Conservation (phyloP, 1,140 invertebrate genomes). For the Varroa destructor region DNA sequence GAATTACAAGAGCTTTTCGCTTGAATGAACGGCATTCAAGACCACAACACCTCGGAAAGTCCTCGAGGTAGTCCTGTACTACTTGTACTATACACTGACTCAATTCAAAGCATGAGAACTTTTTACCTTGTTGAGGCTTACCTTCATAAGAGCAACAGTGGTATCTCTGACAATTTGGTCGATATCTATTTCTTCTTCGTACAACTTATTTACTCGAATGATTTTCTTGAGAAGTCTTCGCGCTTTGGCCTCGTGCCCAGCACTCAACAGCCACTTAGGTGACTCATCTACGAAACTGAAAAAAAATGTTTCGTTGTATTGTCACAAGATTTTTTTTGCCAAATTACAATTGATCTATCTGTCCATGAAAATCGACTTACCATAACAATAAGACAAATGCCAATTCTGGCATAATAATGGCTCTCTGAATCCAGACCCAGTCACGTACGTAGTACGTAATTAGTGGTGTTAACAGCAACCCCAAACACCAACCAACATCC, state of each 20-base stretch:
- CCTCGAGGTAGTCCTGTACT: too few species aligned
- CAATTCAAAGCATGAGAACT: too few species aligned
- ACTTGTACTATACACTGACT: too few species aligned
- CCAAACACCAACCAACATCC: constrained; percentile 15
- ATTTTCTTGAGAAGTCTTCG: background rate
- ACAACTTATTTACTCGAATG: background rate
- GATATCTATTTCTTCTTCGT: background rate
- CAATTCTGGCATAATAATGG: constrained; percentile 4
- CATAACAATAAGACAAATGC: background rate
- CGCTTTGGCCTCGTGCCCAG: background rate
- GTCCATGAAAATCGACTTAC: background rate
- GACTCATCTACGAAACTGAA: constrained; percentile 9
- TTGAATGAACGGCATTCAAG: too few species aligned
- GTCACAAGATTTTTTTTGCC: background rate
- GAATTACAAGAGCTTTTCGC: too few species aligned
- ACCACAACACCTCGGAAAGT: too few species aligned
- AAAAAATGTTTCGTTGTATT: background rate
- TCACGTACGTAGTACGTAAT: constrained; percentile 17
- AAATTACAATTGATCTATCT: too few species aligned
- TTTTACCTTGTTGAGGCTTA: too few species aligned
- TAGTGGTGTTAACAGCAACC: background rate
- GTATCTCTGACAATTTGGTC: background rate
- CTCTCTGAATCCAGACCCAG: constrained; percentile 20
- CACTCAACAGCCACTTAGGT: background rate
- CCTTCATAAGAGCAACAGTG: background rate